A percentile compares a stretch with the other conserved stretches of the same genome.
Evolutionary conservation across 2,797 vertebrate genomes (phyloP).

Genomic region (Coregonus suidteri): DNA sequence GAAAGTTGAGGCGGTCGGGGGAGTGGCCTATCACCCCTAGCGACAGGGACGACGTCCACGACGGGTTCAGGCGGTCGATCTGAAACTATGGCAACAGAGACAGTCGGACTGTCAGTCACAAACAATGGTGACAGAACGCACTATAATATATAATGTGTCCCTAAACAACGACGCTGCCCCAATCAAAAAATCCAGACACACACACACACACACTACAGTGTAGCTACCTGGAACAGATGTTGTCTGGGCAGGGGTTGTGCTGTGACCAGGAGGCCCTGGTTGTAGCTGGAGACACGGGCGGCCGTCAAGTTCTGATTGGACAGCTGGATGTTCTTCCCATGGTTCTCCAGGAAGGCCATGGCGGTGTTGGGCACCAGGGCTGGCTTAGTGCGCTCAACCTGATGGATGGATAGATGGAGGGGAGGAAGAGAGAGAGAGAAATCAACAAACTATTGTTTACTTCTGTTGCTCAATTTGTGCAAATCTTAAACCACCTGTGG

Average conservation of each 20-base stretch:
- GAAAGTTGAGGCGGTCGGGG: constrained; percentile 89
- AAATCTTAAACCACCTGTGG: no score
- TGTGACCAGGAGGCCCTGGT: constrained; percentile 89
- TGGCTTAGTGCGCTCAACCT: constrained; percentile 75
- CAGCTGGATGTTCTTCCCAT: constrained; percentile 90
- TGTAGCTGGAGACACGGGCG: constrained; percentile 88
- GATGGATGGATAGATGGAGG: not conserved
- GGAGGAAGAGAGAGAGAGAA: not conserved
- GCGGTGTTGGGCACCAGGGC: constrained; percentile 57
- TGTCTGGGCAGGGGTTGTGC: constrained; percentile 83
- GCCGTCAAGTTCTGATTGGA: constrained; percentile 88
- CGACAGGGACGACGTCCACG: constrained; percentile 89
- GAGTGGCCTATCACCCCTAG: constrained; percentile 87
- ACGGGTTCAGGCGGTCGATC: constrained; percentile 86
- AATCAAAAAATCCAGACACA: not conserved
- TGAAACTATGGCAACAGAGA: constrained; percentile 69
- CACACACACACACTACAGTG: no score
- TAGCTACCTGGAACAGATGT: constrained; percentile 86
- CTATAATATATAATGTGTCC: not conserved
- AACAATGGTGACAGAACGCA: not conserved
- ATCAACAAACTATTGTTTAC: not conserved
- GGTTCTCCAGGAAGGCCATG: constrained; percentile 87
- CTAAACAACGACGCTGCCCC: no score
- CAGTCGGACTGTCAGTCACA: not conserved
- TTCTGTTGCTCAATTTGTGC: no score